Percentiles rank a stretch among this genome's conserved stretches.
Conservation (phyloP, 2,888 invertebrate species). For the Peribatodes rhomboidaria region DNA sequence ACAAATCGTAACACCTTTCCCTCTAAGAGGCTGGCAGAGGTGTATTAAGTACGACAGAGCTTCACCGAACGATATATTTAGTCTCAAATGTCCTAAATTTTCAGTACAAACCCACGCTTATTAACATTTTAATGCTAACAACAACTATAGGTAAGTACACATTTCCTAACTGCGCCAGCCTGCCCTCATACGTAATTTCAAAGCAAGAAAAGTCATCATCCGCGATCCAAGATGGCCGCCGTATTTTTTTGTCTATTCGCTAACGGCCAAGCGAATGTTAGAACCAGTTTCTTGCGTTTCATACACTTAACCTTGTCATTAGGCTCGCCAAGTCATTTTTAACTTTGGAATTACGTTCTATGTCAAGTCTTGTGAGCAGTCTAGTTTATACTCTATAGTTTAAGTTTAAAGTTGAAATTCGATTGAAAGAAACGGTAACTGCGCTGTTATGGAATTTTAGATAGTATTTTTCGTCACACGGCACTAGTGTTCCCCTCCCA, state of each 20-base stretch:
- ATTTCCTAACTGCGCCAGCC: conserved; percentile 3
- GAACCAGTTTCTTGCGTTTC: conserved; percentile 74
- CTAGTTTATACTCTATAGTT: conserved; percentile 45
- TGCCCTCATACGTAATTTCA: conserved; percentile 52
- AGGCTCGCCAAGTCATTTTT: conserved; percentile 73
- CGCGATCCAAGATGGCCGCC: conserved; percentile 67
- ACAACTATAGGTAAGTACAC: not conserved
- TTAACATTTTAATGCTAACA: not conserved
- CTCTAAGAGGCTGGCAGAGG: too few species aligned
- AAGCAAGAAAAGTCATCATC: conserved; percentile 71
- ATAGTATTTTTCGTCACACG: conserved; percentile 64
- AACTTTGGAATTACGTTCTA: conserved; percentile 57
- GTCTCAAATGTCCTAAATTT: too few species aligned
- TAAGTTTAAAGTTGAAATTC: conserved; percentile 48
- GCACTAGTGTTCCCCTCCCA: conserved; percentile 58
- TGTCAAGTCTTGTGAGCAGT: conserved; percentile 29
- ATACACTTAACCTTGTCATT: conserved; percentile 79
- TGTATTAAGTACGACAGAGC: too few species aligned
- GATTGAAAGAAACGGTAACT: conserved; percentile 28
- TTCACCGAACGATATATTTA: too few species aligned
- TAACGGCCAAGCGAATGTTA: conserved; percentile 71
- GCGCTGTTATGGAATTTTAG: conserved; percentile 44
- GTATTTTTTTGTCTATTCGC: conserved; percentile 72
- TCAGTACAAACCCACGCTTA: too few species aligned
- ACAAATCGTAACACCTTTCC: too few species aligned